Base-by-base conservation (phyloP, 2,797 vertebrate species). In the Coranthus polyacanthus region DNA sequence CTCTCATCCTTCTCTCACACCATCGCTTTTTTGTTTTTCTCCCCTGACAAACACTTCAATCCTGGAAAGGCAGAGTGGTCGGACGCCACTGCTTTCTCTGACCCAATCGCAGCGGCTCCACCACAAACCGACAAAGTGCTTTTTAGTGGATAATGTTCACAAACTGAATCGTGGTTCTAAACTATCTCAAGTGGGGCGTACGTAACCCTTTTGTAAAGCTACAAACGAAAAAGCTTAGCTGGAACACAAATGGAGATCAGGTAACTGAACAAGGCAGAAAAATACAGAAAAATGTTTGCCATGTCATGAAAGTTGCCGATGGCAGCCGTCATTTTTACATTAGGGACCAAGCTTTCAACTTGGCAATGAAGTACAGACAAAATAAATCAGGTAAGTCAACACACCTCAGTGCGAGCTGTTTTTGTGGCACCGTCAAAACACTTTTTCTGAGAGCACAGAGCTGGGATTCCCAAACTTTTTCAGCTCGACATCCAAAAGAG, bases 1-100 rank as follows among this genome's bases (percentile, higher is more conserved):
- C 29, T 60, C 55, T 75, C 75, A 50, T 57, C 43, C 2, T 12
- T 72, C 74, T 69, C 50, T 75, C 71, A 68, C 55, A 72, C n/a
- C n/a, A 50, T 24, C 56, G 10, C 17, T 2, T 54, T 54, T 62
- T 68, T 62, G 17, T 2, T 39, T 42, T 44, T 50, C 7, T 57
- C 37, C 20, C 17, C 32, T 10, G 12, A 8, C 21, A 18, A 71
- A 72, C 57, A 50, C 61, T 68, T 78, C 50, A 78, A 53, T 62
- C 45, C 65, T 65, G 58, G 46, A 76, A 49, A 69, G 6, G 6
- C 21, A 53, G 42, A 49, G 59, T 4, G 16, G 29, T n/a, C n/a
- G n/a, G n/a, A 49, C 9, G 2, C n/a, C 7, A 16, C 18, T 38
- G 44, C 22, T 41, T 63, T 54, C 59, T 69, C 59, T 43, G 32